Percentiles rank a stretch among this genome's conserved stretches.
phyloP scores from a whole-genome alignment of 2,113 vertebrate genomes.

The Egretta garzetta region DNA sequence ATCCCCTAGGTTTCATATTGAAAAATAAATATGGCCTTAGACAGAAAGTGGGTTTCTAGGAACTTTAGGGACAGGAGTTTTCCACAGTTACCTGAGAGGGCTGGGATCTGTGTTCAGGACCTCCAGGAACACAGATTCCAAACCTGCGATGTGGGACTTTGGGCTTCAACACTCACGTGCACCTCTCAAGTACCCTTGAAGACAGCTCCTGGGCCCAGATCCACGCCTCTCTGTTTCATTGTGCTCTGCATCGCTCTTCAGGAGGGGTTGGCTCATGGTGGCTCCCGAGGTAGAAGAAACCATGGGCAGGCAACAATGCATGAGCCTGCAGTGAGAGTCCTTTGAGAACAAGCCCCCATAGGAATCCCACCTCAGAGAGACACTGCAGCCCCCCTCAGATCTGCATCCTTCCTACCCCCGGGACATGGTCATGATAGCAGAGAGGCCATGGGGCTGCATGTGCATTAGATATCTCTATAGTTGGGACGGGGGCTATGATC shows the following conservation, averaged over 20 bases:
- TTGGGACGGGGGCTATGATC: neutral
- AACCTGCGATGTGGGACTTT: neutral
- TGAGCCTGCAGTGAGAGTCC: neutral
- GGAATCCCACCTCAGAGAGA: neutral
- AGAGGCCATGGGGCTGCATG: neutral
- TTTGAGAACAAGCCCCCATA: neutral
- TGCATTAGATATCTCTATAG: neutral
- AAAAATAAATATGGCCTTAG: neutral
- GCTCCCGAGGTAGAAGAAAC: neutral
- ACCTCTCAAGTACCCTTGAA: neutral
- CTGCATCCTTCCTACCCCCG: neutral
- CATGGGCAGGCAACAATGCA: neutral
- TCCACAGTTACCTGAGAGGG: neutral
- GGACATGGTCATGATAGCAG: neutral
- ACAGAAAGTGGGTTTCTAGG: neutral
- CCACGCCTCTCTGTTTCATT: rapidly evolving
- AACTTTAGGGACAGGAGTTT: neutral
- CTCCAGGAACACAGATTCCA: neutral
- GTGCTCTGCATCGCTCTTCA: neutral
- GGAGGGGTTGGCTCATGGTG: neutral
- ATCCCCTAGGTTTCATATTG: neutral
- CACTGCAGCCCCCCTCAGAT: neutral
- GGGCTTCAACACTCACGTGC: neutral
- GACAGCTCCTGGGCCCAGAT: neutral
- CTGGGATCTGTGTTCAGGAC: neutral